Percentiles rank a stretch among this genome's conserved stretches.
phyloP scores from a whole-genome alignment of 2,113 vertebrate species.

The Sialia sialis region DNA sequence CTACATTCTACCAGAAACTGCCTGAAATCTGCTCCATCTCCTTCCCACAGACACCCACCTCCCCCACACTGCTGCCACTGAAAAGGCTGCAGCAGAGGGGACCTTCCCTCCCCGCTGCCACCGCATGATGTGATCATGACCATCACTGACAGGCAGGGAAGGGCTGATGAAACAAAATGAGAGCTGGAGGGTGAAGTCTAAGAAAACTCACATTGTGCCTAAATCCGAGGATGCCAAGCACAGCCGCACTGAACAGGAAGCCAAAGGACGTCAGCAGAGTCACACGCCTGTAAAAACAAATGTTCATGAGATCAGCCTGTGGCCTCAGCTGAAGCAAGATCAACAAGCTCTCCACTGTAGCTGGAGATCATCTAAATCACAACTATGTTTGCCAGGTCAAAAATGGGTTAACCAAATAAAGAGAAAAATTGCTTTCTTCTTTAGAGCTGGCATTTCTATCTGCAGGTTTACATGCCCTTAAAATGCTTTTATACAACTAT shows the following conservation, averaged over 20 bases:
- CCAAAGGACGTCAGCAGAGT: neutral
- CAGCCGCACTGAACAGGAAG: constrained; percentile 10
- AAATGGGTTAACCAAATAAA: neutral
- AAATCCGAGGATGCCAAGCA: neutral
- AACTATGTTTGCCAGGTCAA: neutral
- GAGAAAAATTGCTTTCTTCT: neutral
- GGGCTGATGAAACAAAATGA: neutral
- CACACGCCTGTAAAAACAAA: neutral
- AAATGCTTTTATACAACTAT: neutral
- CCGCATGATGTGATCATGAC: rapidly evolving
- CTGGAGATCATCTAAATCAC: neutral
- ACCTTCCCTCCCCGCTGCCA: neutral
- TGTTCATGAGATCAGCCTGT: neutral
- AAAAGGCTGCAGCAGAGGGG: neutral
- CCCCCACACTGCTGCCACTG: neutral
- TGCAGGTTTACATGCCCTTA: neutral
- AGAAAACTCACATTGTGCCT: neutral
- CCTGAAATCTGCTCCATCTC: neutral
- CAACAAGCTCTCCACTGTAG: neutral
- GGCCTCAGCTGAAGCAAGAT: neutral
- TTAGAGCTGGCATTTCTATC: neutral
- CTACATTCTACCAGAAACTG: neutral
- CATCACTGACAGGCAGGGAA: neutral
- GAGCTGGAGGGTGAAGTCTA: neutral
- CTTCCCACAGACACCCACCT: neutral